Conservation (phyloP, 2,797 vertebrate species). For the Enteromius paludinosus region DNA sequence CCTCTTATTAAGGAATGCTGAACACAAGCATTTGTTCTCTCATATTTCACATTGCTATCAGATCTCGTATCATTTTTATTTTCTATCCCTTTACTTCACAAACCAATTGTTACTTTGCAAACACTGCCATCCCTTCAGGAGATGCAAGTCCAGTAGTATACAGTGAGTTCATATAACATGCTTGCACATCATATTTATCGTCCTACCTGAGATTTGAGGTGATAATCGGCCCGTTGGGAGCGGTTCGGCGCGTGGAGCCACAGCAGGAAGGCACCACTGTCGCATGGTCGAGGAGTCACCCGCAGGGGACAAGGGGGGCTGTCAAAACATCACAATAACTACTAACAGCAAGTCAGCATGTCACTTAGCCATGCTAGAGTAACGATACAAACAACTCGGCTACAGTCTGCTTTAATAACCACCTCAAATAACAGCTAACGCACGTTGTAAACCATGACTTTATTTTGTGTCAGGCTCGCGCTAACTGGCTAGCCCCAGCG, state of each 20-base stretch:
- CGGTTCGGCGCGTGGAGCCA: conserved; percentile 80
- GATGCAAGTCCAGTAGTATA: neutral
- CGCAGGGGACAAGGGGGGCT: conserved; percentile 66
- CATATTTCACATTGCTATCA: no score
- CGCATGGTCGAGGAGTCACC: conserved; percentile 78
- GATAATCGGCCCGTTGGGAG: conserved; percentile 79
- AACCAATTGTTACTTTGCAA: neutral
- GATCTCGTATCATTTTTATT: neutral
- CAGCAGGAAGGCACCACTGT: conserved; percentile 83
- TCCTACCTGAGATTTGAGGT: conserved; percentile 77
- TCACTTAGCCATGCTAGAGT: conserved; percentile 17
- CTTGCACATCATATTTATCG: neutral
- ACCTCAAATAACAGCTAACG: neutral
- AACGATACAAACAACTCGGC: conserved; percentile 7
- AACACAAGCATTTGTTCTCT: neutral
- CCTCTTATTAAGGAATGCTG: neutral
- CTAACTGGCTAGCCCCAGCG: conserved; percentile 64
- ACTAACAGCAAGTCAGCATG: neutral
- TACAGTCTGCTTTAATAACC: neutral
- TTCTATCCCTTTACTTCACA: neutral
- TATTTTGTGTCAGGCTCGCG: conserved; percentile 65
- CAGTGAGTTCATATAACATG: neutral
- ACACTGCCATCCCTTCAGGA: neutral
- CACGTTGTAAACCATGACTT: conserved; percentile 12
- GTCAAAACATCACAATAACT: conserved; percentile 46